phyloP scores from a whole-genome alignment of 1,140 invertebrate species.

The Anastrepha ludens region DNA sequence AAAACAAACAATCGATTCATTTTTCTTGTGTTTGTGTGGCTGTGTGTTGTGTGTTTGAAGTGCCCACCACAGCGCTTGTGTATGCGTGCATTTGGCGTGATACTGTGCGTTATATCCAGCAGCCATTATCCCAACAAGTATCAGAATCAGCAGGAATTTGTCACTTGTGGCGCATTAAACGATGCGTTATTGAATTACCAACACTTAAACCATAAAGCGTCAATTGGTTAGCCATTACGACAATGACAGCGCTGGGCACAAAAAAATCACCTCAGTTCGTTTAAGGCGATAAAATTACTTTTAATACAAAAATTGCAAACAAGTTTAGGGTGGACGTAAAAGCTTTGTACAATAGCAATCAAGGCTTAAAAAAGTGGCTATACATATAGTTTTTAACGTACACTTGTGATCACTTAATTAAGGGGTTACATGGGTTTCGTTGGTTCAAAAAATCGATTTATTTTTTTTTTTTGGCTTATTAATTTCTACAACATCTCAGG shows the following conservation, averaged over 20 bases:
- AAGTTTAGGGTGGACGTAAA: too few relatives aligned
- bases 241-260: neutral
- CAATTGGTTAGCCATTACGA: conserved; percentile 32
- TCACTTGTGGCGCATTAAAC: conserved; percentile 43
- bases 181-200: conserved; percentile 38
- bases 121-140: conserved; percentile 23
- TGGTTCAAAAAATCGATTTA: too few relatives aligned
- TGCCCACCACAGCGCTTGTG: neutral
- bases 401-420: too few relatives aligned
- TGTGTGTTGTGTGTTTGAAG: neutral
- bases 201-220: conserved; percentile 32
- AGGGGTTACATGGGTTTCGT: too few relatives aligned
- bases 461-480: too few relatives aligned
- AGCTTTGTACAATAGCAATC: too few relatives aligned
- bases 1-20: neutral
- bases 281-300: neutral
- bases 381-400: too few relatives aligned
- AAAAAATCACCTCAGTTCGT: neutral
- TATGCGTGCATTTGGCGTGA: neutral
- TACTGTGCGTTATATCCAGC: neutral
- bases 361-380: too few relatives aligned
- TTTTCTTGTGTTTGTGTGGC: neutral
- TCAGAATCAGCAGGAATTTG: conserved; percentile 22
- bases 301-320: too few relatives aligned
- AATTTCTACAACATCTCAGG: too few relatives aligned